Evolutionary conservation across 2,888 invertebrate genomes (phyloP), one percentile per base, ranked within the genome.

Genomic region (Hyalella azteca): DNA sequence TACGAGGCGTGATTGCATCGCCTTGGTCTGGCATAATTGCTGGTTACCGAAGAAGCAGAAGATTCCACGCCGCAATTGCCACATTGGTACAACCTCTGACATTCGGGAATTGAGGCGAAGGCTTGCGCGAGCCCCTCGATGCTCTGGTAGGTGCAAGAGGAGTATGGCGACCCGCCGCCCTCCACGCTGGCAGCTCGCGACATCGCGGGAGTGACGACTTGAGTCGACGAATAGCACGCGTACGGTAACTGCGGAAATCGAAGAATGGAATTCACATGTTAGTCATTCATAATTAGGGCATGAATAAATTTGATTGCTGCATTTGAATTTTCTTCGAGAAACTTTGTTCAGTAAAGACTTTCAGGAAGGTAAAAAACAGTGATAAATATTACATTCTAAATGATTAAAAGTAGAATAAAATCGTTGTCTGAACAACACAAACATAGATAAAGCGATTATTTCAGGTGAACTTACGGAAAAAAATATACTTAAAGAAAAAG

Each of bases 131-230:
- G 48, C 15, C 84, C 84, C 22, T 84, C 84, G 48, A 84, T 84
- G 81, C 83, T 84, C 40, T 84, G 83, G 81, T 84, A 84, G 41
- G 81, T 84, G 73, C 80, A 80, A 26, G 81, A 81, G 32, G 83
- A 82, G 78, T 84, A 84, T 13, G 81, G 83, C 9, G 83, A 83
- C n/a, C 79, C 81, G 15, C 79, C 66, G 2, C 82, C 82, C 73
- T 81, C 81, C 66, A 81, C 73, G 32, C 81, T 80, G 40, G 80
- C 76, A 11, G 83, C 81, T 39, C 81, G 59, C 26, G 82, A 77
- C 29, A 81, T 60, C 29, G 82, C 78, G 4, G 82, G 82, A 13
- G 84, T 81, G 13, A 81, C 82, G 19, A 84, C 82, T 32, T 80
- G 81, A 9, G 84, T 84, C 32, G 82, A 78, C 0, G 84, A 82